Base-by-base conservation (phyloP, 1,140 invertebrate genomes). In the Heliconius hewitsoni region DNA sequence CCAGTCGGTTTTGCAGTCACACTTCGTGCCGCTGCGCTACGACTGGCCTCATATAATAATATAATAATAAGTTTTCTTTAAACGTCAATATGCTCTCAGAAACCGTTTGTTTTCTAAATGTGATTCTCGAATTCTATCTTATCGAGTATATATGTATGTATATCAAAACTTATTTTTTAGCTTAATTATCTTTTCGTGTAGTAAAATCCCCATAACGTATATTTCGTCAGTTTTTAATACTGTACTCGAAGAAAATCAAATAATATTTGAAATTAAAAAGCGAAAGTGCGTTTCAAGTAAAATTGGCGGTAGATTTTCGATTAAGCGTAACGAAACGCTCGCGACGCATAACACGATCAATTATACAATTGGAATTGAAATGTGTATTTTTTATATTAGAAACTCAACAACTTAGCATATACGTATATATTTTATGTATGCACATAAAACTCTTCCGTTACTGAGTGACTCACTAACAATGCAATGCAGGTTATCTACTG, bases 271-370 rank as follows among this genome's bases (percentile, higher is more conserved):
- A 75, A 75, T 74, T 8, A 60, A 78, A 77, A 77, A 46, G 52
- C 71, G 52, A 78, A 78, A 78, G 77, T 78, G 30, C 71, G 39
- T 57, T 74, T 52, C 11, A 46, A 27, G 77, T 30, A 74, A 78
- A 78, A 60, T 66, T 78, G 42, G 72, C 27, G 46, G 74, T 66
- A 18, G 75, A 39, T 71, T 77, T 78, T 73, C 71, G 71, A 73
- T 73, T 78, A 57, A 78, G 71, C 57, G 72, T 37, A 74, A 66
- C 77, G 77, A 71, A 78, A 78, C 52, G 52, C 55, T 74, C 16
- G 57, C 42, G 27, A 52, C 70, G 72, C 52, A 78, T 66, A 78
- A 57, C 39, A 42, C 55, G 46, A 78, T 70, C 73, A 72, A 34
- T 78, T 72, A 50, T 66, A 74, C 55, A 78, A 78, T 78, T 78